Evolutionary conservation across 2,113 vertebrate genomes (phyloP).

Genomic region (Syngnathus scovelli): DNA sequence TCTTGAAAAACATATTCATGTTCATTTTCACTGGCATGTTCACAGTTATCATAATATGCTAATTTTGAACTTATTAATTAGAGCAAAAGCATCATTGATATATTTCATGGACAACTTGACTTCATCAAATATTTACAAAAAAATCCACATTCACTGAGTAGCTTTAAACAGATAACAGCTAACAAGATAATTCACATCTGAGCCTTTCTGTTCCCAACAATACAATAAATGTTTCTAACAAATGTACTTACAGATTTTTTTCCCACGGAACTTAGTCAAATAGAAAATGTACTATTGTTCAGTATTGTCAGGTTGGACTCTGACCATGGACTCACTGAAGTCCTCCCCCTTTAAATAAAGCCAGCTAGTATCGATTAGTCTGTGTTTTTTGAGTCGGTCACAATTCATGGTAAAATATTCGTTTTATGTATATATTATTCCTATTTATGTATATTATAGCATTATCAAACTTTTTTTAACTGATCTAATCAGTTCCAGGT

Average conservation of each 20-base stretch:
- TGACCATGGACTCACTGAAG: slow-evolving; percentile 29
- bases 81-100: neutral
- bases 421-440: neutral
- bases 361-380: slow-evolving; percentile 3
- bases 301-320: slow-evolving; percentile 31
- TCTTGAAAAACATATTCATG: slow-evolving; percentile 7
- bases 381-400: neutral
- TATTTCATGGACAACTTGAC: slow-evolving; percentile 15
- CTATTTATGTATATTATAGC: neutral
- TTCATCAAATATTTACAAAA: slow-evolving; percentile 22
- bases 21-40: neutral
- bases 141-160: neutral
- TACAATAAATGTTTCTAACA: neutral
- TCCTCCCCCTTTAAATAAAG: slow-evolving; percentile 41
- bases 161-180: neutral
- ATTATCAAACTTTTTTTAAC: too few species aligned
- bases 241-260: neutral
- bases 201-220: too few species aligned
- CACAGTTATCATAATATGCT: neutral
- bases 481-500: neutral
- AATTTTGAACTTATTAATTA: neutral
- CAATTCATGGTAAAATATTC: neutral
- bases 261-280: slow-evolving; percentile 23
- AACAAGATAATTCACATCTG: neutral
- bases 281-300: slow-evolving; percentile 10